Percentiles rank a stretch among this genome's conserved stretches.
Conservation (phyloP, 2,888 invertebrate species). For the Xanthostigma xanthostigma region DNA sequence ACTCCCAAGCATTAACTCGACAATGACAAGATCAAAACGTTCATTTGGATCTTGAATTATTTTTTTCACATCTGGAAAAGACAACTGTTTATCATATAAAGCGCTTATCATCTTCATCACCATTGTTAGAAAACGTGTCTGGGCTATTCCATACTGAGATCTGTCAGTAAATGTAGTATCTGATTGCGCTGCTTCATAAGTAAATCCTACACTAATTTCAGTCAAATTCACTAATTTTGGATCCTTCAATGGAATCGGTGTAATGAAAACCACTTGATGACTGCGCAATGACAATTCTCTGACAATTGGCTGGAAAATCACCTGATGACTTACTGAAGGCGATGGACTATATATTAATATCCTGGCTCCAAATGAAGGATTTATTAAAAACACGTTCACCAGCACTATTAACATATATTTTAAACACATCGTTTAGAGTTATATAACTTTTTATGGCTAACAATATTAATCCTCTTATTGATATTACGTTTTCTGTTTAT, state of each 20-base stretch:
- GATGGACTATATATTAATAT: slow-evolving; percentile 27
- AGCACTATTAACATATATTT: too few species aligned
- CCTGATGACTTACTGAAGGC: slow-evolving; percentile 32
- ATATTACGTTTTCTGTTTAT: too few species aligned
- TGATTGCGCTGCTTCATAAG: slow-evolving; percentile 14
- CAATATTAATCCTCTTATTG: too few species aligned
- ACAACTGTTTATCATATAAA: slow-evolving; percentile 9
- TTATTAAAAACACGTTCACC: too few species aligned
- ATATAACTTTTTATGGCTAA: too few species aligned
- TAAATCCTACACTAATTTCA: slow-evolving; percentile 24
- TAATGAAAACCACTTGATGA: slow-evolving; percentile 30
- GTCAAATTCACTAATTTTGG: slow-evolving; percentile 21
- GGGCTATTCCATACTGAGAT: too few species aligned
- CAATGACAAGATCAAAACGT: slow-evolving; percentile 19
- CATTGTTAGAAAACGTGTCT: too few species aligned
- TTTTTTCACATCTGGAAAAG: slow-evolving; percentile 8
- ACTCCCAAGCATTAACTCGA: slow-evolving; percentile 14
- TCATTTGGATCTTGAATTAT: slow-evolving; percentile 2
- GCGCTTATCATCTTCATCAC: not conserved
- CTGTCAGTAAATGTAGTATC: not conserved
- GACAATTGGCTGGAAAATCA: slow-evolving; percentile 26
- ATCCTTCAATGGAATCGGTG: slow-evolving; percentile 24
- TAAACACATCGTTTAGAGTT: too few species aligned
- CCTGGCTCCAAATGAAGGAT: slow-evolving; percentile 13
- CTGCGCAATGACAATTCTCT: slow-evolving; percentile 29